Evolutionary conservation across 2,888 invertebrate species (phyloP).

Genomic region (Chironomus riparius): DNA sequence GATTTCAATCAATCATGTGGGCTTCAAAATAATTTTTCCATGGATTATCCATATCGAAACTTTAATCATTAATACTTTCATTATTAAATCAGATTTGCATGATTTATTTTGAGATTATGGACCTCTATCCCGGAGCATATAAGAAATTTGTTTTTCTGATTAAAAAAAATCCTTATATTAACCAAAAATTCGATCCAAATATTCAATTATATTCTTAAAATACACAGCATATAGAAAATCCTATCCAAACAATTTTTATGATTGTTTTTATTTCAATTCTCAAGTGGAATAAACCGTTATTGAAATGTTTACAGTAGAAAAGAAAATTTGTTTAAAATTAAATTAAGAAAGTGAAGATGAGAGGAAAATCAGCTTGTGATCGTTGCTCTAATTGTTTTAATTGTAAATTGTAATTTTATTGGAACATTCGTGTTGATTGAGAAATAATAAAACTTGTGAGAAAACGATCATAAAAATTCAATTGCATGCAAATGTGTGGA

Average conservation of each 20-base stretch:
- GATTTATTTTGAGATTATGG: no score
- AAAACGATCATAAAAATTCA: not conserved
- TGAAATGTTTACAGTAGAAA: conserved; percentile 21
- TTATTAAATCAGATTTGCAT: no score
- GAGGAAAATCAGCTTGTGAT: not conserved
- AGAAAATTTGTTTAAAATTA: not conserved
- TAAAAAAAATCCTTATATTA: no score
- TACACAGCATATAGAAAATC: not conserved
- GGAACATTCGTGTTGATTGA: not conserved
- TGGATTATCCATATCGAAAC: no score
- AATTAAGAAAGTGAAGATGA: not conserved
- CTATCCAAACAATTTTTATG: not conserved
- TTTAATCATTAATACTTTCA: no score
- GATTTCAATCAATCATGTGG: no score
- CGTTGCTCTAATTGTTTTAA: not conserved
- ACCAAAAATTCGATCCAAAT: not conserved
- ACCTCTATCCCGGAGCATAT: no score
- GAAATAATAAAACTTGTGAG: not conserved
- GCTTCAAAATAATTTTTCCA: no score
- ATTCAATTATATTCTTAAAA: not conserved
- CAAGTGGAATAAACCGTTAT: conserved; percentile 26
- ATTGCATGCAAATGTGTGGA: not conserved
- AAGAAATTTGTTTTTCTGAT: no score
- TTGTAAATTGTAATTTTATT: conserved; percentile 17
- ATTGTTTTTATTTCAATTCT: conserved; percentile 4